Evolutionary conservation across 2,113 vertebrate species (phyloP), one percentile per base, ranked within the genome.

Genomic region (Triplophysa siluroides): DNA sequence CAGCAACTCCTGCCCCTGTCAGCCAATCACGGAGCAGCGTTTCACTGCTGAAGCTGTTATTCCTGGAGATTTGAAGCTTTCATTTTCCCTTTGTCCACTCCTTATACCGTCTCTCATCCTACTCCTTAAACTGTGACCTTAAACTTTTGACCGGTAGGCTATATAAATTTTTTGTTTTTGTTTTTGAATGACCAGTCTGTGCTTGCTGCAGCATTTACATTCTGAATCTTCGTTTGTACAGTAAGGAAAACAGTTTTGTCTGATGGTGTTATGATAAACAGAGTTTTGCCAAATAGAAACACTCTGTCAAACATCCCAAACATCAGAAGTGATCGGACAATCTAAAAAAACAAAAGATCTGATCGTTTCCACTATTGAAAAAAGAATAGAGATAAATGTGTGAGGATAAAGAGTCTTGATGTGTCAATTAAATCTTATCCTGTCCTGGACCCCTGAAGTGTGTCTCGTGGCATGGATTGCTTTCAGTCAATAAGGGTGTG

Each of bases 1-100:
- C 88, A 88, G 88, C 88, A 80, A 19, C 78, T 79, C 13, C 78
- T 76, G 13, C 70, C 52, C 63, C 79, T 83, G 71, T 65, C 82
- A 81, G 43, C 63, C 56, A 69, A 52, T 75, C 64, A 56, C 24
- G 64, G 77, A 56, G 73, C 81, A 70, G 63, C 65, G 26, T 61
- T 64, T 58, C 79, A 45, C 11, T 63, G 18, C 78, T 80, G 23
- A 29, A 52, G 52, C 21, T 64, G 24, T 69, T 69, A n/a, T 41
- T 83, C 23, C 75, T 69, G 54, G 9, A 11, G 19, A 24, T 65
- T n/a, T 5, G 54, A 70, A 11, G 80, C 23, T 58, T 70, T 69
- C 71, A 8, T 60, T 63, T 75, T 41, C 65, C 79, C 7, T 19
- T 50, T 63, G 11, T 45, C 9, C 52, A 14, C 8, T 6, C 52